Conservation (phyloP, 2,797 vertebrate genomes). For the Sorex maritimensis region DNA sequence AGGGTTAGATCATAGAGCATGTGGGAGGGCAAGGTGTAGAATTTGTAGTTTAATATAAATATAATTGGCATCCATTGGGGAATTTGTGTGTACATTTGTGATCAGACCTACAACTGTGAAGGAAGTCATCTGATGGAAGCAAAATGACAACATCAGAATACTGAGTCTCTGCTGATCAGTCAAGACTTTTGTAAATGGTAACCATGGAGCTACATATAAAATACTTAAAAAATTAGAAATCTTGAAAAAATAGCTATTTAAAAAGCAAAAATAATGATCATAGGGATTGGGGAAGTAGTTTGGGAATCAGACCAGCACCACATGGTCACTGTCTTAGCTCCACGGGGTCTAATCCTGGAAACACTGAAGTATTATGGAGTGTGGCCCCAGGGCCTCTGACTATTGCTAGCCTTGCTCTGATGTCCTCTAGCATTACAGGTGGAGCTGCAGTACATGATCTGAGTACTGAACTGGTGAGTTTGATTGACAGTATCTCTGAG, state of each 20-base stretch:
- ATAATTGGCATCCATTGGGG: background rate
- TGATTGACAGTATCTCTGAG: too few relatives aligned
- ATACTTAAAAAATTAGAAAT: background rate
- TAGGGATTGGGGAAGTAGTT: background rate
- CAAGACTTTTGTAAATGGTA: background rate
- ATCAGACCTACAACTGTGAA: constrained; percentile 38
- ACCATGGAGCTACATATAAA: background rate
- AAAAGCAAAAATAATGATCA: constrained; percentile 38
- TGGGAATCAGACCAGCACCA: too few relatives aligned
- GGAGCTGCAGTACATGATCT: too few relatives aligned
- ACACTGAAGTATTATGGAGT: too few relatives aligned
- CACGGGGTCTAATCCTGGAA: too few relatives aligned
- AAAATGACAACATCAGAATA: constrained; percentile 33
- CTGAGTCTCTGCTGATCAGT: background rate
- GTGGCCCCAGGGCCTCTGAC: too few relatives aligned
- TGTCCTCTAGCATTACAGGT: too few relatives aligned
- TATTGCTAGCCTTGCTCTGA: too few relatives aligned
- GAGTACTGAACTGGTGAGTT: too few relatives aligned
- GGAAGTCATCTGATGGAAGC: background rate
- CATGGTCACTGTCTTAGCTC: too few relatives aligned
- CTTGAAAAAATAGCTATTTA: background rate
- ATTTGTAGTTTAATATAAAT: constrained; percentile 9
- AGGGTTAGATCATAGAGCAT: background rate
- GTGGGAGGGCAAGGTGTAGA: background rate
- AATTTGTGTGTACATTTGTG: constrained; percentile 1